Evolutionary conservation across 2,797 vertebrate species (phyloP).

Genomic region (Hoplostethus mediterraneus): DNA sequence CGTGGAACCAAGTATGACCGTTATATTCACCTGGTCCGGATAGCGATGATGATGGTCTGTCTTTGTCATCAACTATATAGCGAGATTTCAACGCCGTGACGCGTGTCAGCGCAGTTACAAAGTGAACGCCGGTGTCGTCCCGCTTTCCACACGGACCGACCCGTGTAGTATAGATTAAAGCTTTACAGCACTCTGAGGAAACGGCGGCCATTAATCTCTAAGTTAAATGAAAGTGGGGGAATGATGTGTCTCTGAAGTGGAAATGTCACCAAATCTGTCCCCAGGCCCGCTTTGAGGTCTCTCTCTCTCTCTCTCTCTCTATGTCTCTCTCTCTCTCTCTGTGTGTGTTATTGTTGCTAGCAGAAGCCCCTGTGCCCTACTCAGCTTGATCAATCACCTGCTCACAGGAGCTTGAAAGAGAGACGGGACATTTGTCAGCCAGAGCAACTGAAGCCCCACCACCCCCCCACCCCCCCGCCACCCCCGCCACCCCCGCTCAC

Average conservation of each 20-base stretch:
- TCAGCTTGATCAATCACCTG: constrained; percentile 69
- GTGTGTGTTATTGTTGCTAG: constrained; percentile 34
- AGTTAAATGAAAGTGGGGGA: constrained; percentile 11
- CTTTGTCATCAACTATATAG: background rate
- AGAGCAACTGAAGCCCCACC: constrained; percentile 19
- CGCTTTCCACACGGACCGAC: background rate
- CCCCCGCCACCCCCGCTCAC: background rate
- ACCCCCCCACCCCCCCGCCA: no score
- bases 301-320: background rate
- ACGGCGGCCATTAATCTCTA: constrained; percentile 5
- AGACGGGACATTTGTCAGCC: constrained; percentile 56
- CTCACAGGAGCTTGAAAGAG: constrained; percentile 48
- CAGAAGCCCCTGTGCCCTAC: constrained; percentile 16
- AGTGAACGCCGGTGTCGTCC: background rate
- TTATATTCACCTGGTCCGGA: no score
- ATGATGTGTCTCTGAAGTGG: constrained; percentile 1
- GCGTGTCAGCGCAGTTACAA: background rate
- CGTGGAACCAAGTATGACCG: no score
- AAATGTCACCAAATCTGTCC: constrained; percentile 20
- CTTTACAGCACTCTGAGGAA: background rate
- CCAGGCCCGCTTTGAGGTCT: constrained; percentile 11
- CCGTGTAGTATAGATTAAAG: background rate
- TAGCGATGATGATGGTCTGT: background rate
- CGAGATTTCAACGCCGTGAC: no score
- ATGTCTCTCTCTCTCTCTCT: background rate